These are phyloP conservation scores for Trichonephila inaurata DNA, from an alignment of 1,140 invertebrate genomes.

Conservation along the genomic window DNA sequence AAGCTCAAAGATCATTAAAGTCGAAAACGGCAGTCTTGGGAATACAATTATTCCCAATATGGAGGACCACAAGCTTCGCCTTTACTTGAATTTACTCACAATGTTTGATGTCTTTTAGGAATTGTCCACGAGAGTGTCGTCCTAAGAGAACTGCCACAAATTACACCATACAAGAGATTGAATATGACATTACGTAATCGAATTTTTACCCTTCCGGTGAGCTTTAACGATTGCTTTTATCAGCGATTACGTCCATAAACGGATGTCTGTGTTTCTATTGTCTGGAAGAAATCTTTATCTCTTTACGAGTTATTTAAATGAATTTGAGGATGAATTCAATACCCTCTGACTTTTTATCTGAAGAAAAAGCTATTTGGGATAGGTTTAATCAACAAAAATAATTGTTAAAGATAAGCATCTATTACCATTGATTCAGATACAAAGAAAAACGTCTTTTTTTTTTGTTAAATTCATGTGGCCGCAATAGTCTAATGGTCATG, in stretches of 20 bases:
- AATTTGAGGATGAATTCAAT: no score
- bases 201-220: neutral
- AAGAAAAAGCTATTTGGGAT: no score
- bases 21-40: slow-evolving; percentile 42
- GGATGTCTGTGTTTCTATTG: neutral
- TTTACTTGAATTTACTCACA: slow-evolving; percentile 50
- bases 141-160: slow-evolving; percentile 25
- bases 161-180: neutral
- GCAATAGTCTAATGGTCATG: no score
- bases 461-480: no score
- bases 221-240: neutral
- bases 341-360: no score
- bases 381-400: no score
- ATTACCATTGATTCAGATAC: no score
- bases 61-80: neutral
- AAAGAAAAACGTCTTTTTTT: no score
- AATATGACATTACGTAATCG: slow-evolving; percentile 6
- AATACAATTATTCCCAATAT: slow-evolving; percentile 31
- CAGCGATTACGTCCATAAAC: neutral
- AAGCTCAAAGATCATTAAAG: slow-evolving; percentile 58
- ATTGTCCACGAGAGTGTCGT: neutral
- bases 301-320: no score
- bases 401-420: no score
- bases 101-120: slow-evolving; percentile 43
- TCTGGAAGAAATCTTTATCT: no score